Conservation (phyloP, 2,113 vertebrate species). For the Gorsachius goisagi region DNA sequence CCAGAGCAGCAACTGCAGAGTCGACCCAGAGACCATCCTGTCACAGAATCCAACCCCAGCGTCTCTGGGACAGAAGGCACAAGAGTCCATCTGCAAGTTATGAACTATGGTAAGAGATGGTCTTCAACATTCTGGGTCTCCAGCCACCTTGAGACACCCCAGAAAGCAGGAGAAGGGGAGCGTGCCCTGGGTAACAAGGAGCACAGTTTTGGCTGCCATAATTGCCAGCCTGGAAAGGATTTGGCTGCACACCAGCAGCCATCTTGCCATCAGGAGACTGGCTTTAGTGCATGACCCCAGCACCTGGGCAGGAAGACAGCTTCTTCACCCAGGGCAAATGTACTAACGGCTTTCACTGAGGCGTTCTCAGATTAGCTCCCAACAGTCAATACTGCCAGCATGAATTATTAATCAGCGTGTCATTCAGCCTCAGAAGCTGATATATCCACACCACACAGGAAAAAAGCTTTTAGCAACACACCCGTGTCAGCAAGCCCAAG, state of each 20-base stretch:
- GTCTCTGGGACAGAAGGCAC: background rate
- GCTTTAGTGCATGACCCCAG: background rate
- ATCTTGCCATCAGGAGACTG: background rate
- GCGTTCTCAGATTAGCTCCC: background rate
- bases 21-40: background rate
- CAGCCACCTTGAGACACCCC: background rate
- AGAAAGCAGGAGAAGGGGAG: background rate
- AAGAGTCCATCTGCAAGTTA: background rate
- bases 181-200: background rate
- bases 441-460: background rate
- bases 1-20: background rate
- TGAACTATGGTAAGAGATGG: background rate
- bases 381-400: background rate
- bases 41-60: background rate
- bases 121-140: background rate
- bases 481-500: background rate
- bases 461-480: background rate
- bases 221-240: background rate
- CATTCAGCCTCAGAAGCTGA: background rate
- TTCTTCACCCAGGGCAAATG: background rate
- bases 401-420: slow-evolving; percentile 15
- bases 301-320: background rate
- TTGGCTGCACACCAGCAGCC: background rate
- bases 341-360: background rate
- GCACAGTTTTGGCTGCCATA: background rate